Evolutionary conservation across 2,797 vertebrate species (phyloP).

Genomic region (Sebastes taczanowskii): DNA sequence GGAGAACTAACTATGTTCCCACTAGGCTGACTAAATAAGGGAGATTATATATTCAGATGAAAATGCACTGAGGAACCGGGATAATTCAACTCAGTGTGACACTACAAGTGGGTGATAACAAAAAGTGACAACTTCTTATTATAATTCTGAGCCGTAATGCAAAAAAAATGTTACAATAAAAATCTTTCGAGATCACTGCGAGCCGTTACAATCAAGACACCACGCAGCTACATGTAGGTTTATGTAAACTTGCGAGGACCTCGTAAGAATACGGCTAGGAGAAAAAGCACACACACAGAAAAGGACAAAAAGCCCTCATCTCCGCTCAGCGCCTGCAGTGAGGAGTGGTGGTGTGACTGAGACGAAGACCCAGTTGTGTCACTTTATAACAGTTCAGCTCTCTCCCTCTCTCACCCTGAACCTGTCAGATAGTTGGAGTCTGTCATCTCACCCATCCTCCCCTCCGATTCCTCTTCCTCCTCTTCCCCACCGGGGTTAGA

Average conservation of each 20-base stretch:
- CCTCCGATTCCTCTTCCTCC: constrained; percentile 83
- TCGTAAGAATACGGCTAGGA: constrained; percentile 4
- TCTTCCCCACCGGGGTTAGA: constrained; percentile 85
- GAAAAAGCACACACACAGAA: constrained; percentile 46
- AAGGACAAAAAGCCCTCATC: constrained; percentile 70
- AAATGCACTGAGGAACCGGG: constrained; percentile 15
- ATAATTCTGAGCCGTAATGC: constrained; percentile 5
- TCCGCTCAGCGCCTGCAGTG: constrained; percentile 84
- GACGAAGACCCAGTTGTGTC: constrained; percentile 94
- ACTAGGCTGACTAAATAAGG: constrained; percentile 27
- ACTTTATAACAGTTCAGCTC: constrained; percentile 92
- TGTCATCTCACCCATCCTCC: constrained; percentile 67
- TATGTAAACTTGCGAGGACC: constrained; percentile 32
- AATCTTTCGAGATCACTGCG: not conserved
- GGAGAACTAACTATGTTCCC: constrained; percentile 20
- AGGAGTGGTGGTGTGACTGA: constrained; percentile 81
- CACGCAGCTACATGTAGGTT: not conserved
- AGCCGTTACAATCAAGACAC: not conserved
- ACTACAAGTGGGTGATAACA: constrained; percentile 50
- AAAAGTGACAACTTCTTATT: constrained; percentile 32
- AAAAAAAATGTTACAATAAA: constrained; percentile 21
- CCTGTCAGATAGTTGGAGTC: constrained; percentile 70
- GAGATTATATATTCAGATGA: constrained; percentile 43
- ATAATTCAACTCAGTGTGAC: constrained; percentile 29
- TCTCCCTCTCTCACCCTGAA: constrained; percentile 80